These are phyloP conservation scores for Scytalopus superciliaris DNA, from an alignment of 2,113 vertebrate genomes.

Conservation along the genomic window DNA sequence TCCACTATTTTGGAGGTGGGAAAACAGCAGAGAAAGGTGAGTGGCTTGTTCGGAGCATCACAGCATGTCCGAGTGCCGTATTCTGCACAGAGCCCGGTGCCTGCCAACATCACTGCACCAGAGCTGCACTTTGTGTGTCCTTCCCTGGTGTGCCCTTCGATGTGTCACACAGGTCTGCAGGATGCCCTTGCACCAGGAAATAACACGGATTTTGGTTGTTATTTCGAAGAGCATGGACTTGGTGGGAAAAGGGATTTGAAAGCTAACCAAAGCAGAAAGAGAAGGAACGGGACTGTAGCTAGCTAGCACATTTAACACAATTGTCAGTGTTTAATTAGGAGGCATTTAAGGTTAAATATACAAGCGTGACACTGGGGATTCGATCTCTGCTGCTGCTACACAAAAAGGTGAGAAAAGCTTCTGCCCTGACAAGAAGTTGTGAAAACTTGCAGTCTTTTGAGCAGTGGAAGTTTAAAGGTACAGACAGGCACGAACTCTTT, in stretches of 20 bases:
- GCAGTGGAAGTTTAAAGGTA: not conserved
- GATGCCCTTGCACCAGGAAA: not conserved
- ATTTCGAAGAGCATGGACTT: not conserved
- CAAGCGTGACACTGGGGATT: not conserved
- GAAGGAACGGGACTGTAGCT: not conserved
- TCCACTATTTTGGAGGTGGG: not conserved
- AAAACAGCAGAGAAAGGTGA: not conserved
- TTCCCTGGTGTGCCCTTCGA: not conserved
- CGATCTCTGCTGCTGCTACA: not conserved
- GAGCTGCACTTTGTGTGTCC: not conserved
- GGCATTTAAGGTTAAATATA: constrained; percentile 18
- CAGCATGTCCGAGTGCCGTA: not conserved
- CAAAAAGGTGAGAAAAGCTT: constrained; percentile 26
- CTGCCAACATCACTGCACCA: not conserved
- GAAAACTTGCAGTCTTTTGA: not conserved
- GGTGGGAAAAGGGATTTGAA: not conserved
- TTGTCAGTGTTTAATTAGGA: constrained; percentile 17
- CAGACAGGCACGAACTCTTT: not conserved
- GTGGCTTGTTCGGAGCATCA: not conserved
- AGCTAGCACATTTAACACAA: not conserved
- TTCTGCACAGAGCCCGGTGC: not conserved
- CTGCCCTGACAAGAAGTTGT: not conserved
- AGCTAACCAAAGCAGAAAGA: not conserved
- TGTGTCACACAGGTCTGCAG: not conserved
- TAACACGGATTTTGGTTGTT: not conserved